phyloP scores from a whole-genome alignment of 2,888 invertebrate species.

The Drosophila pegasa region DNA sequence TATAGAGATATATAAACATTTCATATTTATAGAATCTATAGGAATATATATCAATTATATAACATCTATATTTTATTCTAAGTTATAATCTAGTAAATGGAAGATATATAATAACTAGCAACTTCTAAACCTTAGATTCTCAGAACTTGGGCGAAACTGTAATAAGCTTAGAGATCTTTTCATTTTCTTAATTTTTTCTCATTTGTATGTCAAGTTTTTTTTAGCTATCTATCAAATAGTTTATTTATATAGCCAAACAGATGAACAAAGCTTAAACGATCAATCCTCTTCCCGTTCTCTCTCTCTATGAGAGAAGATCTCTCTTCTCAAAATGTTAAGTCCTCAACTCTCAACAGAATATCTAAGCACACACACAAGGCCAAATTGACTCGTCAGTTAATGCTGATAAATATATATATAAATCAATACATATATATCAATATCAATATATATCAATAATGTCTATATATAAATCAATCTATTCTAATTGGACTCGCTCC shows the following conservation, averaged over 20 bases:
- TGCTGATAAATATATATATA: not conserved
- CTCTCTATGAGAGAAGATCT: too few relatives aligned
- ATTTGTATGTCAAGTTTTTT: not conserved
- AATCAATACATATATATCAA: not conserved
- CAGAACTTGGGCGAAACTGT: not conserved
- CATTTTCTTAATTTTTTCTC: not conserved
- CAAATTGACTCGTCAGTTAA: not conserved
- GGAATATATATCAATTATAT: too few relatives aligned
- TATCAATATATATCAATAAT: too few relatives aligned
- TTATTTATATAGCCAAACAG: not conserved
- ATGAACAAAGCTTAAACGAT: too few relatives aligned
- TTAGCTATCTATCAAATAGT: not conserved
- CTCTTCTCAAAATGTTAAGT: too few relatives aligned
- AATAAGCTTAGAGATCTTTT: not conserved
- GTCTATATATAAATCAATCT: not conserved
- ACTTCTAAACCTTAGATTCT: not conserved
- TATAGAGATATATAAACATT: too few relatives aligned
- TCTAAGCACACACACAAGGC: not conserved
- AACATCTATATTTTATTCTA: not conserved
- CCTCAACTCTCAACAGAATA: not conserved
- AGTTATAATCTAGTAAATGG: not conserved
- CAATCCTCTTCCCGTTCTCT: too few relatives aligned
- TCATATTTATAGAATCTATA: too few relatives aligned
- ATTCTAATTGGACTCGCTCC: not conserved
- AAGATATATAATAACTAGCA: not conserved